Conservation (phyloP, 2,797 vertebrate genomes). For the Enteromius viviparus region DNA sequence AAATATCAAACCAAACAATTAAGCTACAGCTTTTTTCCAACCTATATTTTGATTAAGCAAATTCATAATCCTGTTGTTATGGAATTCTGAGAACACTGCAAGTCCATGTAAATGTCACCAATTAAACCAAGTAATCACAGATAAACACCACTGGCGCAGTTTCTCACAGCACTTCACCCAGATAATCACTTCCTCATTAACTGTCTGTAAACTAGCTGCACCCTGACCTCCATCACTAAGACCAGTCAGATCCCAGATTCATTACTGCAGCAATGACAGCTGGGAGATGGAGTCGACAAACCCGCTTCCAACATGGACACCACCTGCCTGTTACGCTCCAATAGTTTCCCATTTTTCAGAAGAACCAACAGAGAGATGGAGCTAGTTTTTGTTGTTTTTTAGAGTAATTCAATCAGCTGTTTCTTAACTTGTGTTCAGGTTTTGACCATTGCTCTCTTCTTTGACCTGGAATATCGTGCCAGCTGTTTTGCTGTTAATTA, state of each 20-base stretch:
- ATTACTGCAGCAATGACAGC: slow-evolving; percentile 66
- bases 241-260: slow-evolving; percentile 56
- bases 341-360: slow-evolving; percentile 26
- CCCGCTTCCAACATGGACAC: slow-evolving; percentile 52
- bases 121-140: not conserved
- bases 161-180: slow-evolving; percentile 12
- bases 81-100: not conserved
- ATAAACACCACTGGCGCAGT: not conserved
- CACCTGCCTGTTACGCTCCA: slow-evolving; percentile 55
- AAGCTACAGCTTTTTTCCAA: not conserved
- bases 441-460: slow-evolving; percentile 33
- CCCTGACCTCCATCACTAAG: slow-evolving; percentile 48
- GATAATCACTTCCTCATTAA: slow-evolving; percentile 56
- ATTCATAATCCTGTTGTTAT: not conserved
- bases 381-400: slow-evolving; percentile 32
- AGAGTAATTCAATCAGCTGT: slow-evolving; percentile 53
- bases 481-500: slow-evolving; percentile 59
- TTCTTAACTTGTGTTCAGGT: slow-evolving; percentile 41
- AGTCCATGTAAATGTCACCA: not conserved
- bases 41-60: not conserved
- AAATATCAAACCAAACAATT: not conserved
- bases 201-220: slow-evolving; percentile 46
- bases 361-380: not conserved
- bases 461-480: slow-evolving; percentile 58
- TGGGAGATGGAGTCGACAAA: slow-evolving; percentile 65